These are phyloP conservation scores for Decapterus maruadsi DNA, from an alignment of 2,797 vertebrate species.

Conservation along the genomic window DNA sequence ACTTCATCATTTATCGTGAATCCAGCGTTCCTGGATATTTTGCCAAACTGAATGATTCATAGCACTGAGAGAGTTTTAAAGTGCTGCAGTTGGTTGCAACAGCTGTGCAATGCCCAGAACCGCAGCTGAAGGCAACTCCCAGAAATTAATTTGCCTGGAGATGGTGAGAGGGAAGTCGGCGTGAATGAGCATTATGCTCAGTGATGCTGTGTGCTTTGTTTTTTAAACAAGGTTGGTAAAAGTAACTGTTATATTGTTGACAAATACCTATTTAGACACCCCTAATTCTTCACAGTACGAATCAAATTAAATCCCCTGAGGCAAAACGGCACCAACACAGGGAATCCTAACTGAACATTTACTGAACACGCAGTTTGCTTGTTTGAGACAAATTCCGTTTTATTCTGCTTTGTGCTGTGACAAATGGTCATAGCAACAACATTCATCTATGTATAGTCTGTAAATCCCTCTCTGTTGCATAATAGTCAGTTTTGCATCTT, in stretches of 20 bases:
- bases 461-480: background rate
- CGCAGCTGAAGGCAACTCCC: conserved; percentile 66
- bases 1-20: conserved; percentile 64
- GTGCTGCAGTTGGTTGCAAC: conserved; percentile 64
- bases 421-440: background rate
- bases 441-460: background rate
- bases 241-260: conserved; percentile 19
- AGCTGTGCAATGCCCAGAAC: conserved; percentile 66
- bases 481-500: conserved; percentile 7
- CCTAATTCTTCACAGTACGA: conserved; percentile 12
- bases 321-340: background rate
- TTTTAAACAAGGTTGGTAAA: conserved; percentile 47
- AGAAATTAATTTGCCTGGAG: conserved; percentile 72
- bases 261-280: conserved; percentile 3
- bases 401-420: conserved; percentile 8
- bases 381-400: conserved; percentile 5
- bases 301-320: conserved; percentile 15
- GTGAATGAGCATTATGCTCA: conserved; percentile 66
- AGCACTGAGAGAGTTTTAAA: conserved; percentile 58
- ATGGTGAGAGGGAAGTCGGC: conserved; percentile 45
- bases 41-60: conserved; percentile 69
- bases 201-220: conserved; percentile 40
- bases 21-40: conserved; percentile 46
- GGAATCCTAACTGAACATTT: background rate
- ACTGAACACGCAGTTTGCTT: background rate